A percentile compares a stretch with the other conserved stretches of the same genome.
Evolutionary conservation across 2,113 vertebrate species (phyloP).

Genomic region (Otus sunia): DNA sequence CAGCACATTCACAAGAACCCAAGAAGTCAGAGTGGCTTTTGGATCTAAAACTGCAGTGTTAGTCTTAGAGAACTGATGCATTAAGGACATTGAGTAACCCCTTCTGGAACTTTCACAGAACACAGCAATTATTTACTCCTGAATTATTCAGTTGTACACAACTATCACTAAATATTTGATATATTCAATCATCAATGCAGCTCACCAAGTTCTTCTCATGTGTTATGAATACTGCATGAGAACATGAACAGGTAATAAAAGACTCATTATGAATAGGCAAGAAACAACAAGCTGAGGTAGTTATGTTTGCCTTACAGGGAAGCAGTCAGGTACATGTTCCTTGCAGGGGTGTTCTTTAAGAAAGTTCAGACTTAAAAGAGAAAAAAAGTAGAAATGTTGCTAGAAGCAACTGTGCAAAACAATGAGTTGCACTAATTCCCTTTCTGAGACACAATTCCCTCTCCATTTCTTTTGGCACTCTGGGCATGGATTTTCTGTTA

Average conservation of each 20-base stretch:
- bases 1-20: not conserved
- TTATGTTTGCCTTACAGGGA: not conserved
- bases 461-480: not conserved
- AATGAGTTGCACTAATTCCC: not conserved
- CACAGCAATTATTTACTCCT: not conserved
- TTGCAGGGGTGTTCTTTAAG: not conserved
- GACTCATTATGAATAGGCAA: not conserved
- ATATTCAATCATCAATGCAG: not conserved
- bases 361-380: not conserved
- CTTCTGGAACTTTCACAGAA: not conserved
- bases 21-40: not conserved
- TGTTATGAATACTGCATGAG: not conserved
- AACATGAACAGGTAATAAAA: not conserved
- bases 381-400: not conserved
- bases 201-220: not conserved
- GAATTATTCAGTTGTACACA: not conserved
- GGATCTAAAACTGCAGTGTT: not conserved
- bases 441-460: not conserved
- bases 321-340: not conserved
- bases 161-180: slow-evolving; percentile 33
- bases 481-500: not conserved
- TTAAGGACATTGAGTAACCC: not conserved
- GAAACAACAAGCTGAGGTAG: not conserved
- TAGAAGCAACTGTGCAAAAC: not conserved
- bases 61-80: not conserved